Percentiles rank a stretch among this genome's conserved stretches.
phyloP scores from a whole-genome alignment of 2,113 vertebrate genomes.

The Rhynchomys soricoides region DNA sequence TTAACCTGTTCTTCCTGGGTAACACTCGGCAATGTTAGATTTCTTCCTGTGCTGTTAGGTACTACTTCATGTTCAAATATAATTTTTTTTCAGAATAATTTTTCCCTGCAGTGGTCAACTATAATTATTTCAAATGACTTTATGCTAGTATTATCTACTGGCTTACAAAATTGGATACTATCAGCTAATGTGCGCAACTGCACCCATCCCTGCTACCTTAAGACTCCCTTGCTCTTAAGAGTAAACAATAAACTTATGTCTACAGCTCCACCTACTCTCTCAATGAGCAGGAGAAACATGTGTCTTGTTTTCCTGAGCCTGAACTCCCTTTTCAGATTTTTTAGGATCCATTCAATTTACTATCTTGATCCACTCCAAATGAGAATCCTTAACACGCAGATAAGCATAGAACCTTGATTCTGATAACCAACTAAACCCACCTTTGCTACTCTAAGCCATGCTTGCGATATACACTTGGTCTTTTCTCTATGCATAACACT shows the following conservation, averaged over 20 bases:
- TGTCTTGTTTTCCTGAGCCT: neutral
- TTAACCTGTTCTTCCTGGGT: neutral
- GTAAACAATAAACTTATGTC: neutral
- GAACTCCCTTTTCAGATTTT: neutral
- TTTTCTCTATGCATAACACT: neutral
- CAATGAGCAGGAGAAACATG: neutral
- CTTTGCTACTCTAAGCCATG: neutral
- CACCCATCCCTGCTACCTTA: neutral
- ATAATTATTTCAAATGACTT: neutral
- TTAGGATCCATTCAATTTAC: too few relatives aligned
- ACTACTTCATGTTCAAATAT: neutral
- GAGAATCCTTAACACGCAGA: neutral
- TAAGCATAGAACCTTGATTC: neutral
- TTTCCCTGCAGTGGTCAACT: neutral
- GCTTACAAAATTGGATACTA: neutral
- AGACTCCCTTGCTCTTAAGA: neutral
- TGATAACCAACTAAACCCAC: neutral
- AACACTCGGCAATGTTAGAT: too few relatives aligned
- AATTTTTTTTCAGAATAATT: neutral
- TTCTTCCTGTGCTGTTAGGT: neutral
- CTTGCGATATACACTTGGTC: neutral
- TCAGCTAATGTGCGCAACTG: neutral
- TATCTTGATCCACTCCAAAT: neutral
- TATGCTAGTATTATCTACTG: neutral
- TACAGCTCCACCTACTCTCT: neutral